Evolutionary conservation across 2,797 vertebrate species (phyloP).

Genomic region (Valencia hispanica): DNA sequence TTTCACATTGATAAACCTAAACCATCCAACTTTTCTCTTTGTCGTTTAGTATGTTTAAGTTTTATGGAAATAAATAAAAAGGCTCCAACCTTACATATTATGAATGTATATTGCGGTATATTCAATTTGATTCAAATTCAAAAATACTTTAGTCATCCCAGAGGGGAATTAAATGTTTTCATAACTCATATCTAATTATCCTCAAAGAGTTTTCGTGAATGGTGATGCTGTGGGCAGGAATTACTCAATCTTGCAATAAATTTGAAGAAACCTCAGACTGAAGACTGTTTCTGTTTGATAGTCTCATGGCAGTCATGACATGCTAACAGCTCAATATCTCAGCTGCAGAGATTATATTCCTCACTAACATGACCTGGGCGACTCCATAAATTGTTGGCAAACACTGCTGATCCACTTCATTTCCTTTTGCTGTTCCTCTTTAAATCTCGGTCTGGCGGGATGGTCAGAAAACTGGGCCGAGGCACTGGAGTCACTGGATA

Average conservation of each 20-base stretch:
- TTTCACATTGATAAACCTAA: background rate
- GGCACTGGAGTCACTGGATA: background rate
- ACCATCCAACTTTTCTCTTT: background rate
- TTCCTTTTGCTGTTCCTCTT: background rate
- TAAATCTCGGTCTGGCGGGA: background rate
- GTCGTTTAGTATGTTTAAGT: background rate
- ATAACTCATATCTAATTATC: background rate
- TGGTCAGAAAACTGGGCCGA: background rate
- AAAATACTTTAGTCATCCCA: background rate
- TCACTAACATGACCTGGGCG: background rate
- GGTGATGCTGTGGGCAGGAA: background rate
- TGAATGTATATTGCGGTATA: background rate
- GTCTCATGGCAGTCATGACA: no score
- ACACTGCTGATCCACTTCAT: background rate
- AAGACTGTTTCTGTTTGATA: no score
- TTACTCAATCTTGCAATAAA: no score
- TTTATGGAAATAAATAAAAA: background rate
- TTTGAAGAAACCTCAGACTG: no score
- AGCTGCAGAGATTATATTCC: no score
- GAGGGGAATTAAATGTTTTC: background rate
- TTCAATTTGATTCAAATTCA: background rate
- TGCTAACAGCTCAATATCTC: no score
- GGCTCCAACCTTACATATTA: background rate
- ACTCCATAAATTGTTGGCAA: background rate
- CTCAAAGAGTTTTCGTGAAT: background rate